Evolutionary conservation across 2,797 vertebrate genomes (phyloP), one percentile per base, ranked within the genome.

Genomic region (Pseudochirops cupreus): DNA sequence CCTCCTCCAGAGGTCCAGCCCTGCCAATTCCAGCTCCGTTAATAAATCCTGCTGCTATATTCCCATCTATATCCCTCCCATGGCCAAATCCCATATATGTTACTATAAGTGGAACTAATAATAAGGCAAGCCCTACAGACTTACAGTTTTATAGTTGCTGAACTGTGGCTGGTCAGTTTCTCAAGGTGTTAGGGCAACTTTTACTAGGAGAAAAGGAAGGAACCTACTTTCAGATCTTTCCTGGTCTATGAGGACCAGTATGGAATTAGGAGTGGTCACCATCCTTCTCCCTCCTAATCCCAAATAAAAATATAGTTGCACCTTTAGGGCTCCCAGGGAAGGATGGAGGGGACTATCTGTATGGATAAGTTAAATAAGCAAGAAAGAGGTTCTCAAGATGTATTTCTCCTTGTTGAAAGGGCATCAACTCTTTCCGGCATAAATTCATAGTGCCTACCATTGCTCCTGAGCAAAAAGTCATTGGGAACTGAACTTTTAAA

Each of bases 61-160:
- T 96, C 96, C 95, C 96, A 97, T 96, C 95, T 91, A 93, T 67
- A 92, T 96, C 97, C 97, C 97, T 82, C 39, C 39, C 21, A 46
- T 26, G 39, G 46, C 39, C 74, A 97, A 95, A 95, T 94, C 97
- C 95, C 96, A 91, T 96, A 94, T 92, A 92, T 46, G 46, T 46
- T 53, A 93, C 93, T 95, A 91, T 90, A 94, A 91, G 94, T 91
- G 92, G 94, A 95, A 93, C 91, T 95, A 92, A 82, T 46, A 82
- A 46, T 92, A 55, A 94, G 94, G 94, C 94, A 97, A 95, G 6
- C 18, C n/a, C 28, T 74, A 97, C 92, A 95, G 92, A 91, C 58
- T 56, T 94, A 46, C 92, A 92, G 91, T 96, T 92, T 74, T 90
- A 95, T 82, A 96, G 94, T 94, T 91, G 91, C 56, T 16, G 53